Percentiles rank a stretch among this genome's conserved stretches.
These are phyloP conservation scores for Drosophila sp. DNA, from an alignment of 1,140 invertebrate genomes.

Conservation along the genomic window DNA sequence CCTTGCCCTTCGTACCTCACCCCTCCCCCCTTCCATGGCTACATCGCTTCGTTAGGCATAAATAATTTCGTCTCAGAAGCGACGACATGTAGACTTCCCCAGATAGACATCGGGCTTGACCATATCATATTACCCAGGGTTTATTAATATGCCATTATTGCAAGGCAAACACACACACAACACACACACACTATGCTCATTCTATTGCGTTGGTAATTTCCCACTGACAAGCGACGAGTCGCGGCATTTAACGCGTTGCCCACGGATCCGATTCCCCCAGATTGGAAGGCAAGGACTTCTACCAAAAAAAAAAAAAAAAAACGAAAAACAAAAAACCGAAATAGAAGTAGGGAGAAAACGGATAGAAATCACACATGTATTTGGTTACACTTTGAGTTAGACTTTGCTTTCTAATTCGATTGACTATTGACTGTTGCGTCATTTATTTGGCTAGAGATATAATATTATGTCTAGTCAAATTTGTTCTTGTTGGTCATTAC, in stretches of 20 bases:
- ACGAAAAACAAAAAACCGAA: too few species aligned
- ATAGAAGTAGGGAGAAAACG: neutral
- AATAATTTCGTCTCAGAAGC: constrained; percentile 67
- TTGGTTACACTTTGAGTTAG: neutral
- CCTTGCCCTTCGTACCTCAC: neutral
- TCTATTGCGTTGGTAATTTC: constrained; percentile 62
- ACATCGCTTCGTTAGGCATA: constrained; percentile 59
- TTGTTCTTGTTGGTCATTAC: neutral
- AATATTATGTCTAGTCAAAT: neutral
- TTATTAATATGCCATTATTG: constrained; percentile 73
- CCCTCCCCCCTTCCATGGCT: constrained; percentile 5
- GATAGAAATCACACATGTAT: neutral
- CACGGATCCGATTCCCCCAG: constrained; percentile 17
- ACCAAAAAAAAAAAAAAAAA: neutral
- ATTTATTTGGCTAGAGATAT: neutral
- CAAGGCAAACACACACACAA: constrained; percentile 23
- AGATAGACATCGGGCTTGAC: constrained; percentile 63
- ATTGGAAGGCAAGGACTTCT: neutral
- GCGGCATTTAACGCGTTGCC: constrained; percentile 50
- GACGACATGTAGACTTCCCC: constrained; percentile 63
- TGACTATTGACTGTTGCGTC: neutral
- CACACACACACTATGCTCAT: constrained; percentile 24
- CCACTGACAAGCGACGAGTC: constrained; percentile 63
- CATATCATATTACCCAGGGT: constrained; percentile 69
- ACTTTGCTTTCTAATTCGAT: neutral